Percentiles rank a stretch among this genome's conserved stretches.
These are phyloP conservation scores for Brachionus calyciflorus DNA, from an alignment of 1,140 invertebrate genomes.

Conservation along the genomic window DNA sequence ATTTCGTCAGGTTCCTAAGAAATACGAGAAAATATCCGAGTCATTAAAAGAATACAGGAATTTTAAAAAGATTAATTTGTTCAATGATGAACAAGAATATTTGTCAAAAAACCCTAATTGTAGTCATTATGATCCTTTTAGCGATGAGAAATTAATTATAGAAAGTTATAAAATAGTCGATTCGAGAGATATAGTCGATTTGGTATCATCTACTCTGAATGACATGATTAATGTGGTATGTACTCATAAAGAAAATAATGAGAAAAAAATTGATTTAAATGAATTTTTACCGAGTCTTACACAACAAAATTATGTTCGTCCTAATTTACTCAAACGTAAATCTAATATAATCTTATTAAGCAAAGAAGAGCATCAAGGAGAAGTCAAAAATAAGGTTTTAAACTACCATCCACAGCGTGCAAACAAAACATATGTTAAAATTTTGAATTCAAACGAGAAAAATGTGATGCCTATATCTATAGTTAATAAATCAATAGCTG, in stretches of 20 bases:
- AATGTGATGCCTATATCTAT: neutral
- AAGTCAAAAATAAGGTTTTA: too few relatives aligned
- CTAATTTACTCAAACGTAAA: neutral
- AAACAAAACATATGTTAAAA: constrained; percentile 1
- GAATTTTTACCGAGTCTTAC: neutral
- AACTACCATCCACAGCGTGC: neutral
- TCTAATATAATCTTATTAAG: constrained; percentile 4
- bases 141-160: neutral
- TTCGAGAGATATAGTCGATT: neutral
- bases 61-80: constrained; percentile 4
- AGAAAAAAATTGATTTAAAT: neutral
- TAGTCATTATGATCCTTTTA: neutral
- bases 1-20: neutral
- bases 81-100: constrained; percentile 3
- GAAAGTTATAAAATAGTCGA: neutral
- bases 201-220: neutral
- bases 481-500: neutral
- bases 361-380: neutral
- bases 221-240: constrained; percentile 20
- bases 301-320: neutral
- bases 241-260: constrained; percentile 15
- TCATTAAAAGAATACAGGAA: neutral
- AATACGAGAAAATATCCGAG: constrained; percentile 1
- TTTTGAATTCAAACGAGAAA: neutral
- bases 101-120: neutral